phyloP scores from a whole-genome alignment of 1,140 invertebrate genomes.

The Coptotermes formosanus region DNA sequence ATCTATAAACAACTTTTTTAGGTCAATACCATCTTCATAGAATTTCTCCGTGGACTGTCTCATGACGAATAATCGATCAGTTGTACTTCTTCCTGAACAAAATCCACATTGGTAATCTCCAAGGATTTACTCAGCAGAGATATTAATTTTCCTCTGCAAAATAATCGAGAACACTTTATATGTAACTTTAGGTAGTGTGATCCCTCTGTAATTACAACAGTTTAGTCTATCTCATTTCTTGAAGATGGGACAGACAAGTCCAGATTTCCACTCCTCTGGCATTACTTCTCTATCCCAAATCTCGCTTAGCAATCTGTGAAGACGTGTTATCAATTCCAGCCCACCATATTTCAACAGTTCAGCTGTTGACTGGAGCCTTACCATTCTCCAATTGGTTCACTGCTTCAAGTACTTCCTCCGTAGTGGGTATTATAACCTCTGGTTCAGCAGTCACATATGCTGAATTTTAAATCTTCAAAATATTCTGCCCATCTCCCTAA shows the following conservation, averaged over 20 bases:
- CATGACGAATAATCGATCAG: slow-evolving; percentile 37
- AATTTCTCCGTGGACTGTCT: slow-evolving; percentile 35
- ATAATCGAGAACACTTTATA: slow-evolving; percentile 35
- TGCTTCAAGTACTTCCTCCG: too few relatives aligned
- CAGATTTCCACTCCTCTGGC: neutral
- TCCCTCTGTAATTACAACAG: slow-evolving; percentile 30
- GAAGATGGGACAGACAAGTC: slow-evolving; percentile 34
- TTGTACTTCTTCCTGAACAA: slow-evolving; percentile 29
- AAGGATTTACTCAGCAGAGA: slow-evolving; percentile 30
- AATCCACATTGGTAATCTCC: slow-evolving; percentile 36
- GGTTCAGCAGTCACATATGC: too few relatives aligned
- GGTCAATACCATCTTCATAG: slow-evolving; percentile 30
- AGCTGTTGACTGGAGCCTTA: neutral
- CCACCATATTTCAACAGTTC: neutral
- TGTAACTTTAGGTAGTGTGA: slow-evolving; percentile 31
- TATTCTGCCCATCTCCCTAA: too few relatives aligned
- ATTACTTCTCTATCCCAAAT: neutral
- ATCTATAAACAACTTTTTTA: slow-evolving; percentile 28
- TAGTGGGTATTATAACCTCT: too few relatives aligned
- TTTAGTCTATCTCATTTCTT: slow-evolving; percentile 36
- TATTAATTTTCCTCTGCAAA: slow-evolving; percentile 24
- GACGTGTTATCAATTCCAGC: neutral
- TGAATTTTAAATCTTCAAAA: too few relatives aligned
- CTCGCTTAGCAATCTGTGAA: neutral
- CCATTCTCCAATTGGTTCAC: neutral